Conservation (phyloP, 1,140 invertebrate genomes). For the Diachasma alloeum region DNA sequence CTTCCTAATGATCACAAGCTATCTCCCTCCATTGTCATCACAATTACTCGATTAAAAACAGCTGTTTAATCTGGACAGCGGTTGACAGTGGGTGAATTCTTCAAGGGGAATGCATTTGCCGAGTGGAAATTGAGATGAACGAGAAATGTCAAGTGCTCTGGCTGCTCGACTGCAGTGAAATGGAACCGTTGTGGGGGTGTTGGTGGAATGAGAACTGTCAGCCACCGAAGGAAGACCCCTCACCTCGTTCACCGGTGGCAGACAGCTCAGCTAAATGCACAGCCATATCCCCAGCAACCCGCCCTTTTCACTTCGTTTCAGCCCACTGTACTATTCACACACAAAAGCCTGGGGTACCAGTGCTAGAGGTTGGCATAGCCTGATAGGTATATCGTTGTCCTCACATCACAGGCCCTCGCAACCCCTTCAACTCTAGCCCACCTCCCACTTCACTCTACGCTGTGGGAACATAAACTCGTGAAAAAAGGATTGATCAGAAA, state of each 20-base stretch:
- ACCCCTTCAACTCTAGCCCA: neutral
- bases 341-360: neutral
- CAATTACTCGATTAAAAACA: too few species aligned
- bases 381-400: neutral
- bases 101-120: neutral
- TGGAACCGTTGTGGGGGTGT: conserved; percentile 5
- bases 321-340: neutral
- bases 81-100: neutral
- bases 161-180: neutral
- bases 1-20: neutral
- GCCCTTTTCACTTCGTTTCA: neutral
- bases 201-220: conserved; percentile 55
- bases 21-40: too few species aligned
- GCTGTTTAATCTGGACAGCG: too few species aligned
- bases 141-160: neutral
- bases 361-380: neutral
- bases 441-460: neutral
- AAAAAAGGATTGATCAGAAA: neutral
- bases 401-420: neutral
- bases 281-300: conserved; percentile 32
- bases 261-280: conserved; percentile 56
- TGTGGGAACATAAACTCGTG: too few species aligned
- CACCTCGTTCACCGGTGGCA: conserved; percentile 38
- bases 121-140: conserved; percentile 1
- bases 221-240: conserved; percentile 33